Percentiles rank a stretch among this genome's conserved stretches.
These are phyloP conservation scores for Tupaia tana DNA, from an alignment of 2,113 vertebrate genomes.

Conservation along the genomic window DNA sequence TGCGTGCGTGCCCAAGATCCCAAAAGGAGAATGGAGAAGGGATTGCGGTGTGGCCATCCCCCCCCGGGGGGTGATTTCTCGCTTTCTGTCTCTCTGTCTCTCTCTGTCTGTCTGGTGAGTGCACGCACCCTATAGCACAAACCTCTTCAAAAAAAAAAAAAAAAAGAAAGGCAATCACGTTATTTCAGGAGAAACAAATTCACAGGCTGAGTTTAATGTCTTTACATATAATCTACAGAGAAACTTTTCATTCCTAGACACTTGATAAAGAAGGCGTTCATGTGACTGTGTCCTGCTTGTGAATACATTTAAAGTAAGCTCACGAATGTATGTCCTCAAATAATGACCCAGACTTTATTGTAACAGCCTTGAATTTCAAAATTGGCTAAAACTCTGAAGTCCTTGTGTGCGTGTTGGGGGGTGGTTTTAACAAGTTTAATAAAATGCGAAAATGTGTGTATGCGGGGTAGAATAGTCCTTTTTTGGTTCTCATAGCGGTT, in stretches of 20 bases:
- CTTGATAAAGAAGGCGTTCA: neutral
- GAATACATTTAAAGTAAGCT: neutral
- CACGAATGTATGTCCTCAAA: neutral
- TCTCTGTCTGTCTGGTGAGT: no score
- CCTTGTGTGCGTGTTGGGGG: no score
- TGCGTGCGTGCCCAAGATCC: no score
- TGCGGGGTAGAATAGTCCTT: no score
- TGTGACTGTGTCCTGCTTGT: neutral
- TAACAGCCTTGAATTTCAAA: neutral
- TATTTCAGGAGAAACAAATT: constrained; percentile 6
- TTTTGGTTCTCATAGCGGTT: neutral
- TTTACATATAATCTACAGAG: neutral
- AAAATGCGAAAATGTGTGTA: neutral
- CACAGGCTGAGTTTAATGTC: neutral
- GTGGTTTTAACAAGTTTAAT: neutral
- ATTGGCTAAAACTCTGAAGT: neutral
- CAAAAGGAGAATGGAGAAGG: no score
- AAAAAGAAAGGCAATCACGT: neutral
- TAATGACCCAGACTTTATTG: neutral
- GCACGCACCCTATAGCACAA: no score
- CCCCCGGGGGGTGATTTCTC: no score
- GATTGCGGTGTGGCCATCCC: no score
- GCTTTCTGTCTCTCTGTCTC: no score
- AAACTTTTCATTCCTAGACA: neutral
- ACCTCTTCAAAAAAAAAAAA: no score